Conservation (phyloP, 2,888 invertebrate species). For the Eupithecia insigniata region DNA sequence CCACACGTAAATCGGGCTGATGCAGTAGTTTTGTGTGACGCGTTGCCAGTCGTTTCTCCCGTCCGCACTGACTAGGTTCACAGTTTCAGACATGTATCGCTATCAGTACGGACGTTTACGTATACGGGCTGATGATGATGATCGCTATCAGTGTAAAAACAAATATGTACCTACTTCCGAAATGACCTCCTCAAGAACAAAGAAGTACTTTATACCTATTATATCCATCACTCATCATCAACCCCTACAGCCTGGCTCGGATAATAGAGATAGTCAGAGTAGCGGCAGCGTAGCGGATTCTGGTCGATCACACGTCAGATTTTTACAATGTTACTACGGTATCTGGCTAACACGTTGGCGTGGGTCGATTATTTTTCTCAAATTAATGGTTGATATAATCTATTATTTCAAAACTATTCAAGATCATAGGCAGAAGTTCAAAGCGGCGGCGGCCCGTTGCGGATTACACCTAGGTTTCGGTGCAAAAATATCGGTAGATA, state of each 20-base stretch:
- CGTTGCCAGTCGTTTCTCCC: neutral
- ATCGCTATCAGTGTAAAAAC: too few species aligned
- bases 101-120: too few species aligned
- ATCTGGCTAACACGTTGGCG: neutral
- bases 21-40: neutral
- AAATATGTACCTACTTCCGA: too few species aligned
- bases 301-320: neutral
- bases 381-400: too few species aligned
- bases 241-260: neutral
- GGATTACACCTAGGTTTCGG: neutral
- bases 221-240: too few species aligned
- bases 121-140: too few species aligned
- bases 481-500: neutral
- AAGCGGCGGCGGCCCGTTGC: neutral
- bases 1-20: neutral
- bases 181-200: too few species aligned
- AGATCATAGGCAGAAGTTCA: neutral
- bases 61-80: too few species aligned
- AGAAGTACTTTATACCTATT: too few species aligned
- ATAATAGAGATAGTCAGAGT: neutral
- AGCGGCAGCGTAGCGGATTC: neutral
- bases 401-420: neutral
- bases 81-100: neutral
- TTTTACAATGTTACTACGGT: neutral
- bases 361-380: neutral